A percentile compares a stretch with the other conserved stretches of the same genome.
phyloP scores from a whole-genome alignment of 37 sponge, comb jelly and placozoan species.

The Ephydatia muelleri region DNA sequence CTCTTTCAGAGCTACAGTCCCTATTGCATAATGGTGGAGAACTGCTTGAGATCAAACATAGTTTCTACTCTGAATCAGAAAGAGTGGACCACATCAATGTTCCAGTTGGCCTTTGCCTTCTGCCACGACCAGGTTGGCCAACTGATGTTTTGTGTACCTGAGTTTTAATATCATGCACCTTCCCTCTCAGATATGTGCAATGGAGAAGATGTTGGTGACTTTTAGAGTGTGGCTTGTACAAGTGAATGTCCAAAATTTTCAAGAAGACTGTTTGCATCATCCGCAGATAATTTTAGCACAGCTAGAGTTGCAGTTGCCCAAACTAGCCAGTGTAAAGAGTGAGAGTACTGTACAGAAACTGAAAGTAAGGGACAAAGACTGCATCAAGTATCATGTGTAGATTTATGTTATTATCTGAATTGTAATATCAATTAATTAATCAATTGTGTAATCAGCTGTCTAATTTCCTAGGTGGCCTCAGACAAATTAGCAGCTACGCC shows the following conservation, averaged over 20 bases:
- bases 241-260: conserved; percentile 36
- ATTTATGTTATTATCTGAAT: not conserved
- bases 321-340: conserved; percentile 28
- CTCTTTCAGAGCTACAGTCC: conserved; percentile 30
- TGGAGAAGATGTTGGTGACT: conserved; percentile 44
- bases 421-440: not conserved
- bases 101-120: conserved; percentile 49
- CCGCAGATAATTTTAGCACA: conserved; percentile 46
- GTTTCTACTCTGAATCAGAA: conserved; percentile 3
- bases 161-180: not conserved
- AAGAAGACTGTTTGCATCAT: conserved; percentile 46
- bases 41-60: conserved; percentile 37
- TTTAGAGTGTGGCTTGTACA: conserved; percentile 48
- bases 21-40: conserved; percentile 51
- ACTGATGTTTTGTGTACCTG: not conserved
- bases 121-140: conserved; percentile 62
- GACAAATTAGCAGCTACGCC: conserved; percentile 29
- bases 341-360: conserved; percentile 33
- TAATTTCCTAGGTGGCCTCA: conserved; percentile 23
- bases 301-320: conserved; percentile 47
- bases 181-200: conserved; percentile 40
- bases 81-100: conserved; percentile 51
- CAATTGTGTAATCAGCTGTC: not conserved
- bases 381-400: not conserved
- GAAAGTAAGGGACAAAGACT: conserved; percentile 29